A percentile compares a stretch with the other conserved stretches of the same genome.
Conservation (phyloP, 1,140 invertebrate species). For the Rhopalosiphum maidis region DNA sequence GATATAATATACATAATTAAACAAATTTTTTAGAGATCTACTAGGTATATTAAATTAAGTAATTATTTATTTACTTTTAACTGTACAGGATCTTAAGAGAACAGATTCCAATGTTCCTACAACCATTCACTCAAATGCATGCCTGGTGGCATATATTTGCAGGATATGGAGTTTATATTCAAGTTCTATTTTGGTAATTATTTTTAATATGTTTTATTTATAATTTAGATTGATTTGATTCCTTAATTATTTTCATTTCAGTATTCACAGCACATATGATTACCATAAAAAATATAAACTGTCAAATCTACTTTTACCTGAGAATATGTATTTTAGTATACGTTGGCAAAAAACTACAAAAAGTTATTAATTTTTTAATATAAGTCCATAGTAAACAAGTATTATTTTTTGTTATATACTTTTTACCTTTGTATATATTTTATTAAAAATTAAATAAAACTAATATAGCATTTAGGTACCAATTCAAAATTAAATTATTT, state of each 20-base stretch:
- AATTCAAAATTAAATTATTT: not conserved
- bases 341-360: slow-evolving; percentile 38
- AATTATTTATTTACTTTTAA: not conserved
- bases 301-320: slow-evolving; percentile 43
- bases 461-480: not conserved
- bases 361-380: not conserved
- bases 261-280: slow-evolving; percentile 60
- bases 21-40: not conserved
- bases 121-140: slow-evolving; percentile 61
- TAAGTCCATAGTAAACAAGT: not conserved
- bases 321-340: slow-evolving; percentile 49
- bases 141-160: slow-evolving; percentile 61
- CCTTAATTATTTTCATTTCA: slow-evolving; percentile 55
- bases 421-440: not conserved
- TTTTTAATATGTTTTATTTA: not conserved
- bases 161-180: slow-evolving; percentile 61
- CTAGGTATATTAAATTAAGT: not conserved
- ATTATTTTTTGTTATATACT: not conserved
- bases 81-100: slow-evolving; percentile 59
- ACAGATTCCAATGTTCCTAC: slow-evolving; percentile 57
- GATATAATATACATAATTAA: not conserved
- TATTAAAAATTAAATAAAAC: not conserved
- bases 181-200: slow-evolving; percentile 61
- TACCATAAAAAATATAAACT: slow-evolving; percentile 59
- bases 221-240: not conserved